phyloP scores from a whole-genome alignment of 2,888 invertebrate species.

The Melangyna quadrimaculata region DNA sequence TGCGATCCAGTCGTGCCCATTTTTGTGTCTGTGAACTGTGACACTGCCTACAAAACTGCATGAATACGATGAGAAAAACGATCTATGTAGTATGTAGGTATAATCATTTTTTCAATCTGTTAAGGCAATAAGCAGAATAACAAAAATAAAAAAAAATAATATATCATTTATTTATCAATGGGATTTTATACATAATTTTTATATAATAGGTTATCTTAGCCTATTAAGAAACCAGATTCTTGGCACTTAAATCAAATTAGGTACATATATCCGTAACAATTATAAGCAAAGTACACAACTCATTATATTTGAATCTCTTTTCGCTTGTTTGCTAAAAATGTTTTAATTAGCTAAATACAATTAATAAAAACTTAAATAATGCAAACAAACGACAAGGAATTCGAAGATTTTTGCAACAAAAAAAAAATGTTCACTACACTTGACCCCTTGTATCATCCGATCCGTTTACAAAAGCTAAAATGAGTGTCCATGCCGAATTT shows the following conservation, averaged over 20 bases:
- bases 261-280: slow-evolving; percentile 40
- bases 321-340: not conserved
- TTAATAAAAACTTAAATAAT: not conserved
- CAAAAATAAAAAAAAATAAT: not conserved
- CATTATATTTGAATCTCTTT: slow-evolving; percentile 5
- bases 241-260: not conserved
- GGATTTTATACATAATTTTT: not conserved
- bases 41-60: too few relatives aligned
- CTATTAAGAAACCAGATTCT: not conserved
- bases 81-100: too few relatives aligned
- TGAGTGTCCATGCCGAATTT: too few relatives aligned
- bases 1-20: too few relatives aligned
- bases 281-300: slow-evolving; percentile 47
- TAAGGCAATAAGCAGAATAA: not conserved
- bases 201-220: not conserved
- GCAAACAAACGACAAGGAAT: too few relatives aligned
- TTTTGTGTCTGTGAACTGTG: too few relatives aligned
- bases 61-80: too few relatives aligned
- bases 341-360: not conserved
- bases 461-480: too few relatives aligned
- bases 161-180: not conserved
- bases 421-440: too few relatives aligned
- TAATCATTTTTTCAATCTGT: not conserved
- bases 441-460: too few relatives aligned
- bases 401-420: too few relatives aligned